phyloP scores from a whole-genome alignment of 1,140 invertebrate species.

The Pogonomyrmex californicus region DNA sequence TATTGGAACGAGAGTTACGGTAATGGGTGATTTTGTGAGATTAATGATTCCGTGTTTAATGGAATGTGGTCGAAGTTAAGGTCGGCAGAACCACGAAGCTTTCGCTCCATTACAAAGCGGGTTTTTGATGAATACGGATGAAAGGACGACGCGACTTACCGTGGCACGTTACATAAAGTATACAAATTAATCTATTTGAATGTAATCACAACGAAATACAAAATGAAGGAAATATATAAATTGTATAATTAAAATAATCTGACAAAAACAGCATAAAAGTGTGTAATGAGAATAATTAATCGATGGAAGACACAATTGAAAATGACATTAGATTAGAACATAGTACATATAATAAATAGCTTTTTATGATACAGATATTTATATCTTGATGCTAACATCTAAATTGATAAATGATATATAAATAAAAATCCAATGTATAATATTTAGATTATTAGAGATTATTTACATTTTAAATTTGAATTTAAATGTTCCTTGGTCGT shows the following conservation, averaged over 20 bases:
- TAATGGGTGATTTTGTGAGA: constrained; percentile 2
- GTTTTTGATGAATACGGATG: neutral
- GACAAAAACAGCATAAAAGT: neutral
- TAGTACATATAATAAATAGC: neutral
- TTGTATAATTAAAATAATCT: neutral
- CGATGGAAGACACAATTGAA: neutral
- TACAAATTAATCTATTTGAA: neutral
- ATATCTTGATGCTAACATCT: neutral
- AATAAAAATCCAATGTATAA: neutral
- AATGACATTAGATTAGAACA: constrained; percentile 1
- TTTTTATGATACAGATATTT: neutral
- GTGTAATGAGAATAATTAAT: neutral
- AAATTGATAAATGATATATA: neutral
- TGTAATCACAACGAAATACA: neutral
- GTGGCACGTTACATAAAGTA: neutral
- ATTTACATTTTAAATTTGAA: neutral
- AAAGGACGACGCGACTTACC: neutral
- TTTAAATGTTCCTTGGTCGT: neutral
- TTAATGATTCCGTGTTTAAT: constrained; percentile 17
- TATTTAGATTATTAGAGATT: neutral
- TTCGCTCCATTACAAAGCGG: neutral
- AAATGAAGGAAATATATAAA: neutral
- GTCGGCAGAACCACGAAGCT: neutral
- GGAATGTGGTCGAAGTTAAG: constrained; percentile 30
- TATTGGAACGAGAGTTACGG: neutral